These are phyloP conservation scores for Synanthedon formicaeformis DNA, from an alignment of 2,888 invertebrate genomes.

Conservation along the genomic window DNA sequence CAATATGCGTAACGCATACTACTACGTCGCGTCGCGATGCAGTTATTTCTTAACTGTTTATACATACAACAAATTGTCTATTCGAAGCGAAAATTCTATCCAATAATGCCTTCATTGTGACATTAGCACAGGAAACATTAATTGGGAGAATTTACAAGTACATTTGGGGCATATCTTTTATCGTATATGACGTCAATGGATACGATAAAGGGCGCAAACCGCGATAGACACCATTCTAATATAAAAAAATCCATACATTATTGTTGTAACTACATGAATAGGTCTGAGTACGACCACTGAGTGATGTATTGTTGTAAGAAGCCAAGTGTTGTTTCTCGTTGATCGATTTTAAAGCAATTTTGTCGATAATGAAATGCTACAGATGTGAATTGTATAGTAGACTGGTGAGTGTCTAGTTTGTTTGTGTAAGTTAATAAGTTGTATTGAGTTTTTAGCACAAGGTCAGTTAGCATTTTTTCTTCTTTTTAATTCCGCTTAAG, in stretches of 20 bases:
- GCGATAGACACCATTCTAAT: slow-evolving; percentile 22
- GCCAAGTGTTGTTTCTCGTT: neutral
- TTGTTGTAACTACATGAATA: neutral
- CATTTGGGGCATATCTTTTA: slow-evolving; percentile 15
- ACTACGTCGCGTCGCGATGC: too few relatives aligned
- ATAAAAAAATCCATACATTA: slow-evolving; percentile 18
- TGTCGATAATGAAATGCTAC: neutral
- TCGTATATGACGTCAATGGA: slow-evolving; percentile 22
- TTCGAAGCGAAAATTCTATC: too few relatives aligned
- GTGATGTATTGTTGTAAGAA: neutral
- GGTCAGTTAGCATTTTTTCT: too few relatives aligned
- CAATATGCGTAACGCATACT: too few relatives aligned
- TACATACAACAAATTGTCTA: too few relatives aligned
- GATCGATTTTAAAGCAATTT: neutral
- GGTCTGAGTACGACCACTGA: neutral
- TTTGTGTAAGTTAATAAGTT: too few relatives aligned
- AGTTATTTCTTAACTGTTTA: too few relatives aligned
- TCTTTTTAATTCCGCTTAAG: too few relatives aligned
- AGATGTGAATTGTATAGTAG: neutral
- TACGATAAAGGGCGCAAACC: slow-evolving; percentile 15
- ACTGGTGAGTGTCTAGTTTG: neutral
- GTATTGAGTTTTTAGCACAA: too few relatives aligned
- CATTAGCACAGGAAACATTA: neutral
- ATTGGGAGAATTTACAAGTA: neutral
- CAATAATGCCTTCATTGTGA: too few relatives aligned